Evolutionary conservation across 2,113 vertebrate genomes (phyloP).

Genomic region (Colossoma macropomum): DNA sequence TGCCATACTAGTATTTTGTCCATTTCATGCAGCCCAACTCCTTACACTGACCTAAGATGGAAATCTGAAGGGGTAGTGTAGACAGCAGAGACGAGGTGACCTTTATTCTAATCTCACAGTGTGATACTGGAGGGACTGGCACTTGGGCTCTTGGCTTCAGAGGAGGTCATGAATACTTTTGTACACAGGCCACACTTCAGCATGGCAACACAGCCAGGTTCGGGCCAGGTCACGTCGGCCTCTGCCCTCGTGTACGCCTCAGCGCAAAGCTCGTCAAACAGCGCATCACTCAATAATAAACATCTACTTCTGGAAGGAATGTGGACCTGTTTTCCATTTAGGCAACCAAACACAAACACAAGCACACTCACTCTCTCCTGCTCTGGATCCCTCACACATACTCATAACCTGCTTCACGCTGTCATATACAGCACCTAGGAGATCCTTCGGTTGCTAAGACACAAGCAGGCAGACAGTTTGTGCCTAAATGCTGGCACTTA

Average conservation of each 20-base stretch:
- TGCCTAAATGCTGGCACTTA: conserved; percentile 56
- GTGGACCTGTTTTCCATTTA: conserved; percentile 35
- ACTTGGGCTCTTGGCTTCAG: not conserved
- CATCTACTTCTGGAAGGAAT: conserved; percentile 16
- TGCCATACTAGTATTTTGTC: too few species aligned
- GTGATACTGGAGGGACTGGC: not conserved
- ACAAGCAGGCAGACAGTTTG: conserved; percentile 55
- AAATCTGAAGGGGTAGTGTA: not conserved
- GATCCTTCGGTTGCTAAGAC: conserved; percentile 56
- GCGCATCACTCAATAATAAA: conserved; percentile 1
- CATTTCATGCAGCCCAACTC: too few species aligned
- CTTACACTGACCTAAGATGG: too few species aligned
- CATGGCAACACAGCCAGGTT: not conserved
- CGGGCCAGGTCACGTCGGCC: not conserved
- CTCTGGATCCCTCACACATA: not conserved
- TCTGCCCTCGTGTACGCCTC: not conserved
- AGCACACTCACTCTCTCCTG: not conserved
- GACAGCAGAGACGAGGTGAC: not conserved
- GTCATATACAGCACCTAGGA: not conserved
- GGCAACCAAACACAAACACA: conserved; percentile 5
- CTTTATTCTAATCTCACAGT: not conserved
- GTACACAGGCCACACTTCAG: not conserved
- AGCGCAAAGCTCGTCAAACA: not conserved
- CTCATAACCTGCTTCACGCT: conserved; percentile 56
- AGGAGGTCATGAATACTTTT: not conserved